A percentile compares a stretch with the other conserved stretches of the same genome.
Conservation (phyloP, 2,888 invertebrate species). For the Limenitis camilla region DNA sequence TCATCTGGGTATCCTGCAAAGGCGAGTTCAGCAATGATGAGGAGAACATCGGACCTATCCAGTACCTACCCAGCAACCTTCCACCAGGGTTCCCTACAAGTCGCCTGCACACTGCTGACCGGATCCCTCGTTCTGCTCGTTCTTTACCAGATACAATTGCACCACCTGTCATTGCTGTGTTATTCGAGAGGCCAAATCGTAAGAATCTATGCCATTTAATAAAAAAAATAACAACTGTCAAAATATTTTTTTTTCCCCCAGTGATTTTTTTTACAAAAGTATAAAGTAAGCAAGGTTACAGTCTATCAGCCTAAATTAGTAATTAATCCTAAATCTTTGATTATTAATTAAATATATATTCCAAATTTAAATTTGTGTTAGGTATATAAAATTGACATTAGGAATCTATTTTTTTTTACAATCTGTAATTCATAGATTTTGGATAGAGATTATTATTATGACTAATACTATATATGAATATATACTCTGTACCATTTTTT, state of each 20-base stretch:
- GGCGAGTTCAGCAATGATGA: conserved; percentile 85
- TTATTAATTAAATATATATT: too few relatives aligned
- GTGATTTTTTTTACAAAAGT: not conserved
- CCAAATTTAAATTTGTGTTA: too few relatives aligned
- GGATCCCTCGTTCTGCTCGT: conserved; percentile 48
- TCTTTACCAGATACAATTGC: conserved; percentile 51
- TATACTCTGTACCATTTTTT: not conserved
- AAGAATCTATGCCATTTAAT: conserved; percentile 25
- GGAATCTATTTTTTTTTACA: too few relatives aligned
- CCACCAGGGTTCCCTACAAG: conserved; percentile 68
- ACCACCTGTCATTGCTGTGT: conserved; percentile 51
- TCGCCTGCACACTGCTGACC: conserved; percentile 59
- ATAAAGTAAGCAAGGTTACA: too few relatives aligned
- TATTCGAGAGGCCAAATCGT: conserved; percentile 63
- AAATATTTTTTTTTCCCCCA: not conserved
- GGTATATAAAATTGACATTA: too few relatives aligned
- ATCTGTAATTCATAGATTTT: too few relatives aligned
- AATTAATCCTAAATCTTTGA: too few relatives aligned
- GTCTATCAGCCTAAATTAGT: too few relatives aligned
- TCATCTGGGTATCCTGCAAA: conserved; percentile 87
- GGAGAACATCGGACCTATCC: conserved; percentile 83
- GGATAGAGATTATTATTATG: too few relatives aligned
- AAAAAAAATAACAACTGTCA: not conserved
- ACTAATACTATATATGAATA: not conserved
- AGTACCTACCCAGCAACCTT: conserved; percentile 79